These are phyloP conservation scores for Prostheceraeus crozeri DNA, from an alignment of 2,888 invertebrate genomes.

Conservation along the genomic window DNA sequence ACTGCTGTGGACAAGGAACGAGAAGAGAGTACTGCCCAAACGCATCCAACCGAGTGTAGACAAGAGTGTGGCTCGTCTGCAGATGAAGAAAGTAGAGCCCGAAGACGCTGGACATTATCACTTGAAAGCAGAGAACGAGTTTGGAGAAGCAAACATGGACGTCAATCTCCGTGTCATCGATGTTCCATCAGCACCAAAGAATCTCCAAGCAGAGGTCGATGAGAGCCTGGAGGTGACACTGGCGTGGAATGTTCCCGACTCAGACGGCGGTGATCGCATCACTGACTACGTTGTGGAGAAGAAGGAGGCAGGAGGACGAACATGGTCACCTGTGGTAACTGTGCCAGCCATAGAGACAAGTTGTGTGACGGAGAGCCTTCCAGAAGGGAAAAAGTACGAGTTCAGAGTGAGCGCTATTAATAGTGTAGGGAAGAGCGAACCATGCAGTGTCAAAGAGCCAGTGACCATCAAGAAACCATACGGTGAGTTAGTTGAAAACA, in stretches of 20 bases:
- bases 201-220: conserved; percentile 31
- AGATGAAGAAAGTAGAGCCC: conserved; percentile 31
- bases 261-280: conserved; percentile 53
- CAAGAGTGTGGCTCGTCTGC: conserved; percentile 31
- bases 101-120: conserved; percentile 43
- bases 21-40: neutral
- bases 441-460: conserved; percentile 67
- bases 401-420: conserved; percentile 79
- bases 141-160: conserved; percentile 48
- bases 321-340: neutral
- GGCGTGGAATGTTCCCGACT: conserved; percentile 51
- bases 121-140: conserved; percentile 48
- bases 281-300: conserved; percentile 45
- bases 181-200: conserved; percentile 35
- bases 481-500: neutral
- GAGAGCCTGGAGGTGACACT: too few relatives aligned
- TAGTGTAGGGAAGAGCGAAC: conserved; percentile 73
- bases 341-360: neutral
- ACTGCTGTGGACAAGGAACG: conserved; percentile 43
- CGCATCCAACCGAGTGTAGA: conserved; percentile 21
- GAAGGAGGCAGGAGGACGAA: conserved; percentile 8
- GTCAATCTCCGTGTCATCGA: conserved; percentile 44
- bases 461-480: conserved; percentile 58
- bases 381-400: conserved; percentile 73
- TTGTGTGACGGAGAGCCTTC: conserved; percentile 66